Base-by-base conservation (phyloP, 1,140 invertebrate genomes). In the Bombus difficillimus region DNA sequence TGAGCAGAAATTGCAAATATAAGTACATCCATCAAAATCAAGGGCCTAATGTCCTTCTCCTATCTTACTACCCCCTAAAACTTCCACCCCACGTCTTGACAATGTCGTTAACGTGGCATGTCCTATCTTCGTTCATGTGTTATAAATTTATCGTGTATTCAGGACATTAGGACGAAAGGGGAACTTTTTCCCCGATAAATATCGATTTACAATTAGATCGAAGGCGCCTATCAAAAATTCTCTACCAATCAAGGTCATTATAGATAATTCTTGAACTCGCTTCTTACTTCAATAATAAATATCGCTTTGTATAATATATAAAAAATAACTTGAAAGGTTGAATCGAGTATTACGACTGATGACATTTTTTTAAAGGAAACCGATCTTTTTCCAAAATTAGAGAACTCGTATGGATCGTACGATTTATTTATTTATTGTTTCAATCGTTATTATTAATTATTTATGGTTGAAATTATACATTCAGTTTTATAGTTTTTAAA, bases 151-250 rank as follows among this genome's bases (percentile, higher is more conserved):
- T 66, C 76, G 59, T 25, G 37, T 22, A 39, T 78, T 64, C 59
- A 15, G 76, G 59, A 78, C 76, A 66, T 78, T 64, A 78, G 59
- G 59, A 66, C 6, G 59, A 78, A 66, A 28, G 39, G 5, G 39
- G n/a, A 59, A 43, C 28, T 68, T 69, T 68, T 69, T 12, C 22
- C 2, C 25, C 13, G 22, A 8, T 32, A 53, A 43, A 66, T 78
- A 78, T 78, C n/a, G 76, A 78, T 78, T 78, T 78, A 25, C 76
- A 41, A 78, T 78, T 78, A 78, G 53, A 76, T 76, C 53, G 25
- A 4, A 37, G 3, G 8, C 0, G 13, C 3, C 25, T 15, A 18
- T 9, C 10, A 12, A 25, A 18, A 41, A 41, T 41, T 72, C 32
- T 2, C n/a, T n/a, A 2, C 28, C 62, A 32, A 13, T n/a, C 28